Percentiles rank a stretch among this genome's conserved stretches.
Evolutionary conservation across 2,888 invertebrate species (phyloP).

Genomic region (Agrotis exclamationis): DNA sequence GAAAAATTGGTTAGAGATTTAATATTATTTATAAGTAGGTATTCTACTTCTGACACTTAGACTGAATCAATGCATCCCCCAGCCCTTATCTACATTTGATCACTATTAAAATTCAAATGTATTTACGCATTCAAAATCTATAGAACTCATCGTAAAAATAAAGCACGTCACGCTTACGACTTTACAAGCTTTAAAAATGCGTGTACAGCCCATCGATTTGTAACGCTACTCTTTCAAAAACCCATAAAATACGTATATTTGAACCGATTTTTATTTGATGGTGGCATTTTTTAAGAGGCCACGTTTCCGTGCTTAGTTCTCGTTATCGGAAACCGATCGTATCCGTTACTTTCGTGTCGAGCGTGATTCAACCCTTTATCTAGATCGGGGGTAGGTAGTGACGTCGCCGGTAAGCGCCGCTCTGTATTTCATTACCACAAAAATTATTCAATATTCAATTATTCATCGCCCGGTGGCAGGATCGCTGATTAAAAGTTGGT

Average conservation of each 20-base stretch:
- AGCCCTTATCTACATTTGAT: neutral
- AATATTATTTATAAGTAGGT: too few relatives aligned
- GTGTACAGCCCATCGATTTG: slow-evolving; percentile 57
- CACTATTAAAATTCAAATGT: slow-evolving; percentile 27
- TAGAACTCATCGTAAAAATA: slow-evolving; percentile 35
- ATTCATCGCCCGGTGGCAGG: slow-evolving; percentile 72
- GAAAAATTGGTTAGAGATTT: too few relatives aligned
- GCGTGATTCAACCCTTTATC: slow-evolving; percentile 88
- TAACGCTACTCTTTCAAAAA: slow-evolving; percentile 64
- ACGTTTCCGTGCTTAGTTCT: slow-evolving; percentile 81
- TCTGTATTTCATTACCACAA: slow-evolving; percentile 83
- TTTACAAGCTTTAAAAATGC: slow-evolving; percentile 53
- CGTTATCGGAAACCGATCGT: slow-evolving; percentile 87
- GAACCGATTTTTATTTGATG: slow-evolving; percentile 63
- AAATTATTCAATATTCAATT: slow-evolving; percentile 85
- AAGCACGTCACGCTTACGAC: slow-evolving; percentile 50
- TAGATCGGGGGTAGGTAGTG: slow-evolving; percentile 82
- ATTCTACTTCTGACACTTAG: too few relatives aligned
- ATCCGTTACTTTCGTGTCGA: slow-evolving; percentile 79
- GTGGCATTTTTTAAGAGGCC: slow-evolving; percentile 66
- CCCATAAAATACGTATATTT: slow-evolving; percentile 64
- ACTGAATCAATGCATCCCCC: too few relatives aligned
- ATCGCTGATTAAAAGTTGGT: slow-evolving; percentile 59
- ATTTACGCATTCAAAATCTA: slow-evolving; percentile 5
- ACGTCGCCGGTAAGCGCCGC: slow-evolving; percentile 78